Conservation (phyloP, 1,140 invertebrate species). For the Rhopalosiphum maidis region DNA sequence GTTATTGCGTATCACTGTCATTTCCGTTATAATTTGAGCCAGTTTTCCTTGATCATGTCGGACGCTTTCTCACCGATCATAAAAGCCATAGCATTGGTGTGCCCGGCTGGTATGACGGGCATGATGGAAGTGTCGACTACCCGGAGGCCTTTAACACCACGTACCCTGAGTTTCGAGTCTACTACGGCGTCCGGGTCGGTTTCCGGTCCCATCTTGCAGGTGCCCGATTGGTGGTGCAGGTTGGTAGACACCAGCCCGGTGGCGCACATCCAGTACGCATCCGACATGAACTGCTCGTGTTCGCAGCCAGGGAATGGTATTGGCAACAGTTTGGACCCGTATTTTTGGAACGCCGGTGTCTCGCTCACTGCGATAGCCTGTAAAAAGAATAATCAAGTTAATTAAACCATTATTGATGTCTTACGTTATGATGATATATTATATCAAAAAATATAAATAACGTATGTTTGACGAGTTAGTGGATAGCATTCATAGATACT, state of each 20-base stretch:
- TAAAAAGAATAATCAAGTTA: neutral
- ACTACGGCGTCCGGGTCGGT: constrained; percentile 62
- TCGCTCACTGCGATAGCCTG: constrained; percentile 68
- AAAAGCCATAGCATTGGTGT: constrained; percentile 66
- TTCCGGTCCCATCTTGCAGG: constrained; percentile 65
- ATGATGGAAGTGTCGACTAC: constrained; percentile 65
- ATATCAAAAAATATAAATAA: neutral
- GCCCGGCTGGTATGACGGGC: constrained; percentile 64
- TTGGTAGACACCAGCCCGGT: constrained; percentile 60
- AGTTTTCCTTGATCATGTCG: constrained; percentile 66
- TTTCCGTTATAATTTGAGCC: constrained; percentile 33
- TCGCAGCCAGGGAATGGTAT: constrained; percentile 60
- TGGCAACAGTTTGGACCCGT: constrained; percentile 59
- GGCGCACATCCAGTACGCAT: constrained; percentile 64
- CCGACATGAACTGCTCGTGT: constrained; percentile 60
- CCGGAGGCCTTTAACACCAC: constrained; percentile 58
- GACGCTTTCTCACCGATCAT: constrained; percentile 69
- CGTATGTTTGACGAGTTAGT: neutral
- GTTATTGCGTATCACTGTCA: neutral
- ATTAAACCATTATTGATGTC: neutral
- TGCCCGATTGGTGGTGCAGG: constrained; percentile 63
- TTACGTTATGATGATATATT: neutral
- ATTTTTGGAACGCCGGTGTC: constrained; percentile 69
- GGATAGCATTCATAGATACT: no score
- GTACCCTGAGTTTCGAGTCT: constrained; percentile 61